Conservation (phyloP, 2,888 invertebrate genomes). For the Tiphia femorata region DNA sequence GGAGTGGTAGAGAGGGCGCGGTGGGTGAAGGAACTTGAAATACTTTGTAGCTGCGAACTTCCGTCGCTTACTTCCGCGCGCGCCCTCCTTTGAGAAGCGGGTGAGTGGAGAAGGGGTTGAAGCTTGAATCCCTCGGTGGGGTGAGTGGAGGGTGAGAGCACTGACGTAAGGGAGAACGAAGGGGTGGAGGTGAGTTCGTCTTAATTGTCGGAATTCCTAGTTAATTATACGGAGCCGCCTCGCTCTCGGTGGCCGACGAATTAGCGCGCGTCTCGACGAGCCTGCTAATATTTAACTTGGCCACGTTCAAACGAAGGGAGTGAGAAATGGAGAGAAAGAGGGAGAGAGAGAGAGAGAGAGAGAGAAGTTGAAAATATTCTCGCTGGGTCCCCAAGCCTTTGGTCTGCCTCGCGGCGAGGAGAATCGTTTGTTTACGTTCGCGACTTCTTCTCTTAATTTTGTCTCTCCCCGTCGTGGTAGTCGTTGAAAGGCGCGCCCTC, state of each 20-base stretch:
- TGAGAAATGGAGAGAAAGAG: background rate
- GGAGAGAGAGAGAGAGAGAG: background rate
- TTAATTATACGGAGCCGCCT: slow-evolving; percentile 24
- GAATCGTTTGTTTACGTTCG: too few relatives aligned
- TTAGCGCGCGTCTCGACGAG: slow-evolving; percentile 2
- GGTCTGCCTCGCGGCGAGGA: too few relatives aligned
- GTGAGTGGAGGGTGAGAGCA: slow-evolving; percentile 4
- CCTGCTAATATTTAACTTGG: slow-evolving; percentile 7
- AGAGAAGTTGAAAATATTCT: background rate
- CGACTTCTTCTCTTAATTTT: too few relatives aligned
- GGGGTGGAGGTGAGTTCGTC: slow-evolving; percentile 30
- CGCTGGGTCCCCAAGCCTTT: too few relatives aligned
- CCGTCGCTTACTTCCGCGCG: slow-evolving; percentile 16
- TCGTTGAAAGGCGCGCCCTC: too few relatives aligned
- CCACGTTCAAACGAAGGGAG: background rate
- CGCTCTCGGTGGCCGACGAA: background rate
- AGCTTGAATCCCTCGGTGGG: too few relatives aligned
- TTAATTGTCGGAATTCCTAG: slow-evolving; percentile 30
- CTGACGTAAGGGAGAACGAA: too few relatives aligned
- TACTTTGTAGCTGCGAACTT: slow-evolving; percentile 34
- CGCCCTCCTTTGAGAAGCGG: too few relatives aligned
- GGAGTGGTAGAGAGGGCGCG: too few relatives aligned
- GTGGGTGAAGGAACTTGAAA: slow-evolving; percentile 22
- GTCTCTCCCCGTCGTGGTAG: too few relatives aligned
- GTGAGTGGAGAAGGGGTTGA: too few relatives aligned